These are phyloP conservation scores for Pelecanoides urinatrix DNA, from an alignment of 2,113 vertebrate genomes.

Conservation along the genomic window DNA sequence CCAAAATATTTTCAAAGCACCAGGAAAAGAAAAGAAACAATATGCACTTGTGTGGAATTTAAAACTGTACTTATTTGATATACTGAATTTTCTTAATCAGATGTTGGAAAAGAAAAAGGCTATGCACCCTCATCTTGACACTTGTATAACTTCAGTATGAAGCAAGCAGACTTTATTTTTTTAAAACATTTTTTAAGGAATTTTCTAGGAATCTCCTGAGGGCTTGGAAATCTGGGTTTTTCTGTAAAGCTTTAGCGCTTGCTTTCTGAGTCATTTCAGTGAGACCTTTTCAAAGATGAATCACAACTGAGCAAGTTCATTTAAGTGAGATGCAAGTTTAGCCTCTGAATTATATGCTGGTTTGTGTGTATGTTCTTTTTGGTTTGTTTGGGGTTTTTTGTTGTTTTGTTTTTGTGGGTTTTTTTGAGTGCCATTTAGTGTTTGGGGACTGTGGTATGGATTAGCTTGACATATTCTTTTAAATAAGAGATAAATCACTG, in stretches of 20 bases:
- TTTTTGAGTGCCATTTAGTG: neutral
- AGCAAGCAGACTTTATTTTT: neutral
- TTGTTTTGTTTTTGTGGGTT: neutral
- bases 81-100: neutral
- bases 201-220: neutral
- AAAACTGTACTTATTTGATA: neutral
- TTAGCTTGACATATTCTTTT: neutral
- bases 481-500: neutral
- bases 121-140: neutral
- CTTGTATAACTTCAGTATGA: neutral
- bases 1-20: neutral
- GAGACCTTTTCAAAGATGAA: neutral
- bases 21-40: neutral
- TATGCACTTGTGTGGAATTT: neutral
- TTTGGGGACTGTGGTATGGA: neutral
- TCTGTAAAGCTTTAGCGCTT: neutral
- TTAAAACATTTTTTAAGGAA: neutral
- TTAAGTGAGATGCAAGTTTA: neutral
- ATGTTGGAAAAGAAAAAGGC: neutral
- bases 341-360: neutral
- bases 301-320: neutral
- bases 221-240: neutral
- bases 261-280: neutral
- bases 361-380: neutral
- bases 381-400: neutral